Percentiles rank a stretch among this genome's conserved stretches.
Conservation (phyloP, 23 tunicate species). For the Clavelina lepadiformis region DNA sequence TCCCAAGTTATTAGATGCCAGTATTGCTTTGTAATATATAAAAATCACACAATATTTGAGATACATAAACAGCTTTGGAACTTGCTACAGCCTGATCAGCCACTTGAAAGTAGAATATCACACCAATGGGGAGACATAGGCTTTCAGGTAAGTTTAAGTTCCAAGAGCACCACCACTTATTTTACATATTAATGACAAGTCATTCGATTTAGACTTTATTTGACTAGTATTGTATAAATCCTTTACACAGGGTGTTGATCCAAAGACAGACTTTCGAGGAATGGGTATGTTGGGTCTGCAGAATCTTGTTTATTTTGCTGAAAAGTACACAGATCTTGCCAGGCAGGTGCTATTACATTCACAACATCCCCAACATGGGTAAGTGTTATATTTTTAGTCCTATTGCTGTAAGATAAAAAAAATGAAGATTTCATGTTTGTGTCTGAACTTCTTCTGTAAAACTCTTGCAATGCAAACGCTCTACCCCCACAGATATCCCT, state of each 20-base stretch:
- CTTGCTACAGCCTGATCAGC: slow-evolving; percentile 63
- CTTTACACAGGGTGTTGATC: slow-evolving; percentile 84
- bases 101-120: slow-evolving; percentile 36
- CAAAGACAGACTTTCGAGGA: slow-evolving; percentile 89
- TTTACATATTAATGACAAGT: no score
- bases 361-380: slow-evolving; percentile 78
- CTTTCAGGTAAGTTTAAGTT: slow-evolving; percentile 53
- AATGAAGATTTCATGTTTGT: background rate
- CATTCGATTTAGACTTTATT: no score
- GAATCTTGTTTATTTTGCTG: slow-evolving; percentile 73
- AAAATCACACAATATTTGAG: background rate
- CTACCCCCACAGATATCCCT: slow-evolving; percentile 61
- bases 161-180: no score
- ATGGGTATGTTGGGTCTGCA: slow-evolving; percentile 80
- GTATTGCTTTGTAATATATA: background rate
- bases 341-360: slow-evolving; percentile 53
- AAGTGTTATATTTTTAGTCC: background rate
- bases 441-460: no score
- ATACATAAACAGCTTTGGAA: slow-evolving; percentile 49
- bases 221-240: no score
- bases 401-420: background rate
- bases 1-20: background rate
- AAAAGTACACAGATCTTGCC: slow-evolving; percentile 41
- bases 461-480: no score
- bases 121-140: slow-evolving; percentile 76